A percentile compares a stretch with the other conserved stretches of the same genome.
Conservation (phyloP, 2,888 invertebrate species). For the Nomada ferruginata region DNA sequence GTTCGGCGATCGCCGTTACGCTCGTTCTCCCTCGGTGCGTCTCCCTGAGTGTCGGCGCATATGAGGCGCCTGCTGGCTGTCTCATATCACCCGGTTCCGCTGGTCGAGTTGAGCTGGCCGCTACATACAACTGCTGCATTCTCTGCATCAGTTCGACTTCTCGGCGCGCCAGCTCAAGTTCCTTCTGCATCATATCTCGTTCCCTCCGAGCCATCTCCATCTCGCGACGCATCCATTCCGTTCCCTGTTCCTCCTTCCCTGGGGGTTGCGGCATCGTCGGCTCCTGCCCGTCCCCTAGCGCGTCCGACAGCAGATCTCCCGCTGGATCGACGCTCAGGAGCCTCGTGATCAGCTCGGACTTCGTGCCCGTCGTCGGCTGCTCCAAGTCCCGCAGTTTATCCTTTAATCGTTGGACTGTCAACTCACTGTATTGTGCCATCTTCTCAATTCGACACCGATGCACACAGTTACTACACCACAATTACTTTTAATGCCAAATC, state of each 20-base stretch:
- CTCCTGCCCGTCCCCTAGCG: too few species aligned
- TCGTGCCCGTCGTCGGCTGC: too few species aligned
- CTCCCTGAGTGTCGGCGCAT: not conserved
- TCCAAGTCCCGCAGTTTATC: too few species aligned
- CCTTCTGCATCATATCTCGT: not conserved
- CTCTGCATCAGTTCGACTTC: not conserved
- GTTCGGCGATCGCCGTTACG: not conserved
- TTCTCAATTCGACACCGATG: too few species aligned
- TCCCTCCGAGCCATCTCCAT: not conserved
- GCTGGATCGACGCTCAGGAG: too few species aligned
- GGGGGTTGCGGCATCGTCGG: not conserved
- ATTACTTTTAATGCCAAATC: too few species aligned
- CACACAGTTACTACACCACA: too few species aligned
- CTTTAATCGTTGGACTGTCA: too few species aligned
- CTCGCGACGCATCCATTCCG: slow-evolving; percentile 1
- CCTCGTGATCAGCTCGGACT: too few species aligned
- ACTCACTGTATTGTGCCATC: too few species aligned
- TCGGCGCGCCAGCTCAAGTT: not conserved
- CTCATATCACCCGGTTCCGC: not conserved
- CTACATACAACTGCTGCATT: not conserved
- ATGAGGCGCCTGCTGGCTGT: not conserved
- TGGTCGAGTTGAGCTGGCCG: not conserved
- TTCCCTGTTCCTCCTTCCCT: not conserved
- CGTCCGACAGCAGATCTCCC: not conserved
- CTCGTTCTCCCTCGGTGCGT: not conserved